Percentiles rank a stretch among this genome's conserved stretches.
These are phyloP conservation scores for Chauna torquata DNA, from an alignment of 2,113 vertebrate genomes.

Conservation along the genomic window DNA sequence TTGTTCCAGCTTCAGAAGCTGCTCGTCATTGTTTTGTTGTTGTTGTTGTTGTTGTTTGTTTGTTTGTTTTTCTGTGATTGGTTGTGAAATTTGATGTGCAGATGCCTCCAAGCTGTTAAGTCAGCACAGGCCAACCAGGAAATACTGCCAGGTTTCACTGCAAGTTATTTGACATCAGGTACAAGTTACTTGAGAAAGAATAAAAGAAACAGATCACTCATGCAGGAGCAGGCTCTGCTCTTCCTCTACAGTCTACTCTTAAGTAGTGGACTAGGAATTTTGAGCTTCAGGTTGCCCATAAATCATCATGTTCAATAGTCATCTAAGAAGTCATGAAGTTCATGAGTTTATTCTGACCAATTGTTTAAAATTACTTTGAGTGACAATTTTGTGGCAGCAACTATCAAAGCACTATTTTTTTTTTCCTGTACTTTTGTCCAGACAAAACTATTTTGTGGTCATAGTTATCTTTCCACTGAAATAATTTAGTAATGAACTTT, in stretches of 20 bases:
- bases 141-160: too few species aligned
- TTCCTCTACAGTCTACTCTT: background rate
- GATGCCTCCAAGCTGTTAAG: too few species aligned
- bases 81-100: too few species aligned
- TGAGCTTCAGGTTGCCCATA: background rate
- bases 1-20: too few species aligned
- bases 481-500: background rate
- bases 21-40: too few species aligned
- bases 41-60: too few species aligned
- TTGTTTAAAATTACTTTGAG: background rate
- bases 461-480: background rate
- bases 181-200: background rate
- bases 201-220: background rate
- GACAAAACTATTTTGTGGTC: background rate
- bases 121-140: too few species aligned
- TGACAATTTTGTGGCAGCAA: background rate
- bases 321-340: background rate
- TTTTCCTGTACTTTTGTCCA: background rate
- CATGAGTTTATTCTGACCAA: background rate
- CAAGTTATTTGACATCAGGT: too few species aligned
- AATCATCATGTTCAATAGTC: background rate
- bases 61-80: too few species aligned
- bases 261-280: background rate
- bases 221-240: background rate
- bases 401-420: background rate